Conservation (phyloP, 92 coral and sea anemone genomes). For the Porites lobata region DNA sequence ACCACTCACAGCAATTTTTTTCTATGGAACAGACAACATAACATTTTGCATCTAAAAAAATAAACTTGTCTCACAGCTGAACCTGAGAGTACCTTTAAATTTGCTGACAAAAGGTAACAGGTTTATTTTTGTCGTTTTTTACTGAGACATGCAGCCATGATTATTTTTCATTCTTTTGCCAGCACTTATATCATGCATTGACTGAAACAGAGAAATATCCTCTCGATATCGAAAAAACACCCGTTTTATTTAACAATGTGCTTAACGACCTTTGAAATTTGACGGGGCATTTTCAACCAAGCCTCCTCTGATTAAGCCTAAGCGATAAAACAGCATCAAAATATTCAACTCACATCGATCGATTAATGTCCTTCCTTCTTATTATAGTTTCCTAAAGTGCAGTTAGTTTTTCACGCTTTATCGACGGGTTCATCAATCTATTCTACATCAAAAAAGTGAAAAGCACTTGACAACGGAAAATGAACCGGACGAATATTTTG, state of each 20-base stretch:
- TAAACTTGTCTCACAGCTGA: not conserved
- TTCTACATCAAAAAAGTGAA: slow-evolving; percentile 22
- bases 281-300: slow-evolving; percentile 10
- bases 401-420: slow-evolving; percentile 26
- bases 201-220: not conserved
- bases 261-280: not conserved
- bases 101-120: no score
- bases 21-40: not conserved
- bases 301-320: slow-evolving; percentile 11
- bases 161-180: not conserved
- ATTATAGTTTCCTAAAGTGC: not conserved
- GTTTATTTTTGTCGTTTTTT: not conserved
- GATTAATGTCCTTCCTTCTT: not conserved
- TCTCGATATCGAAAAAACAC: not conserved
- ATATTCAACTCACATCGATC: not conserved
- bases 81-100: no score
- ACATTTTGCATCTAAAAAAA: not conserved
- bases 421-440: slow-evolving; percentile 34
- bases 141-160: not conserved
- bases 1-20: not conserved
- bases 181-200: not conserved
- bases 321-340: not conserved
- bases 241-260: not conserved
- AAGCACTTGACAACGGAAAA: slow-evolving; percentile 27
- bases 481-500: slow-evolving; percentile 34